Base-by-base conservation (phyloP, 1,140 invertebrate species). In the Calliopsis andreniformis region DNA sequence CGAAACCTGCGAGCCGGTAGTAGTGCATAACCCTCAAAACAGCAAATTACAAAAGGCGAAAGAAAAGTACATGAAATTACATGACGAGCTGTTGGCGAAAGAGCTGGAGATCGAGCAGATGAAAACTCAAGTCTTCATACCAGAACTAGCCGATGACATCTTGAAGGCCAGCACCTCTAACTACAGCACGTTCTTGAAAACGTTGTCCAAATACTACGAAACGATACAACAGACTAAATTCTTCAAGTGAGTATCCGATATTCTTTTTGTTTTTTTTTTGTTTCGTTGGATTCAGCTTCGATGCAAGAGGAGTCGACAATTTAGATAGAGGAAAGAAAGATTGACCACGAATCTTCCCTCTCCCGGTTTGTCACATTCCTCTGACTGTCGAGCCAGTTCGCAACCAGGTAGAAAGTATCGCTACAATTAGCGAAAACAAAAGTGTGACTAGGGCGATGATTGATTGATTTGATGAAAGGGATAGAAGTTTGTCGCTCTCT, bases 11-110 rank as follows among this genome's bases (percentile, higher is more conserved):
- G 80, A 86, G 63, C 56, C 78, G 49, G 71, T 70, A 25, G 76
- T 49, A 23, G 53, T 76, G 10, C 30, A 59, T 39, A 53, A 49
- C 18, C 66, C 76, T 28, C 59, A 56, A 20, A 81, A 25, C 23
- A 79, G 23, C 32, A 85, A 80, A 56, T 28, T 84, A 12, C 82
- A 70, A 5, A 87, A 82, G 47, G 82, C 76, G 16, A 91, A 90
- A 63, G 88, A 90, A 20, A 90, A 89, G 64, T 91, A 87, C 55
- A 86, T 87, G 39, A 88, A 80, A 32, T 68, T 88, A 0, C 88
- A 91, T 78, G 87, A 91, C 1, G 81, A 89, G 43, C 79, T 88
- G 75, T 49, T 88, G 14, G 49, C 75, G 2, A 70, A 67, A 0
- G 85, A 87, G 32, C 16, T 43, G 18, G 80, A 79, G 45, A 59